phyloP scores from a whole-genome alignment of 2,113 vertebrate genomes.

The Vanacampus margaritifer region DNA sequence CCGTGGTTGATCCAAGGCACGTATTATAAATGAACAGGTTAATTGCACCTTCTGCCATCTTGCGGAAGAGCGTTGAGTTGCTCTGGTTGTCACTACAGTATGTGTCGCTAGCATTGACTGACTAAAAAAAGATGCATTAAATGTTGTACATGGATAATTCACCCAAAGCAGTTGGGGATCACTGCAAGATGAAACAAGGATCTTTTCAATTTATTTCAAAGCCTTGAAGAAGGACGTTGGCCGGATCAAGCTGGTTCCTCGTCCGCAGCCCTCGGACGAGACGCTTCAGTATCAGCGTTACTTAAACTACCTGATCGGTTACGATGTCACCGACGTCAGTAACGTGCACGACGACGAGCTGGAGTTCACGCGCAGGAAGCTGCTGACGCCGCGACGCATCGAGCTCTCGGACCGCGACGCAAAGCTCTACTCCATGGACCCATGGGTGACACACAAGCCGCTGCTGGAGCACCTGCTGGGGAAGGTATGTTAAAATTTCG shows the following conservation, averaged over 20 bases:
- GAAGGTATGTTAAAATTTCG: slow-evolving; percentile 58
- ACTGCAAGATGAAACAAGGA: not conserved
- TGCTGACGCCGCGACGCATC: slow-evolving; percentile 87
- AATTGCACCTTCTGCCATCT: too few species aligned
- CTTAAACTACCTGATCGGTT: slow-evolving; percentile 89
- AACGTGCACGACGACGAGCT: slow-evolving; percentile 96
- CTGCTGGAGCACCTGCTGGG: slow-evolving; percentile 84
- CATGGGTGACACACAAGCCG: slow-evolving; percentile 85
- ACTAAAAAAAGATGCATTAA: not conserved
- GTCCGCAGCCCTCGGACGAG: slow-evolving; percentile 75
- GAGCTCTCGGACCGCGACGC: slow-evolving; percentile 85
- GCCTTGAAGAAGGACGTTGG: slow-evolving; percentile 83
- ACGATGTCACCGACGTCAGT: slow-evolving; percentile 93
- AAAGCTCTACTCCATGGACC: slow-evolving; percentile 91
- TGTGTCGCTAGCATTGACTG: not conserved
- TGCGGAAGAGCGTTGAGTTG: too few species aligned
- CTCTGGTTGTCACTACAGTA: too few species aligned
- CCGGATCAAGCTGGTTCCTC: slow-evolving; percentile 84
- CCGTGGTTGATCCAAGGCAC: not conserved
- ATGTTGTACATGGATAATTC: not conserved
- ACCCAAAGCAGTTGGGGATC: not conserved
- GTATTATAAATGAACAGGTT: not conserved
- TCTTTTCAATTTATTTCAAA: slow-evolving; percentile 10
- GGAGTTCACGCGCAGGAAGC: slow-evolving; percentile 91
- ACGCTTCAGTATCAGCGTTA: slow-evolving; percentile 85